Base-by-base conservation (phyloP, 53 echinoderm and acorn worm species). In the Astropecten irregularis region DNA sequence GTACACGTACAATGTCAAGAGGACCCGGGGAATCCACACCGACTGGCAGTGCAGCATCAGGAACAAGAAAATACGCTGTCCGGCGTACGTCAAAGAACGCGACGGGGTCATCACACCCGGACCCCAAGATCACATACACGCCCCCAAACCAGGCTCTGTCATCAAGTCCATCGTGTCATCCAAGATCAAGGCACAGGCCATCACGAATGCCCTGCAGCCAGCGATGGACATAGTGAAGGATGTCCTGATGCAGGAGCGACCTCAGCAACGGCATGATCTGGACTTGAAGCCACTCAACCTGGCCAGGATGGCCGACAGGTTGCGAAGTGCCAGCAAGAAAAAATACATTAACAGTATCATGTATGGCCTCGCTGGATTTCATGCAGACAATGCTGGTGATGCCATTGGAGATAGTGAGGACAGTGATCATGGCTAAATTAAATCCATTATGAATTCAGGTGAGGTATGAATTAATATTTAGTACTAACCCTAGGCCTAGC, bases 11-110 rank as follows among this genome's bases (percentile, higher is more conserved):
- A 79, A 79, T 20, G 26, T 79, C 47, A 79, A 79, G 19, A 31
- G 62, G 47, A 19, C 29, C 14, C 39, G 63, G 13, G 23, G 60
- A 4, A 42, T 18, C 2, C 23, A 2, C 13, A n/a, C 29, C 16
- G 79, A 62, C 31, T 79, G 79, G 79, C 79, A 79, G 63, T 79
- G 79, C 79, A 79, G 57, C 27, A 50, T 79, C 79, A 23, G 79
- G 19, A 61, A 44, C 49, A 79, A 61, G 63, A 79, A 60, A 28
- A 32, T 62, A 18, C 33, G 19, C 46, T 79, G 79, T 48, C 33
- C 42, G 47, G 61, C 57, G 3, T 47, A 7, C 9, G 37, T 61
- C 62, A 79, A 60, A 44, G 79, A 79, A 22, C 14, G 44, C 32
- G 54, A 60, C 8, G 79, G 79, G 14, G 46, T 2, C 1, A 60